Evolutionary conservation across 2,797 vertebrate genomes (phyloP), one percentile per base, ranked within the genome.

Genomic region (Silurus aristotelis): DNA sequence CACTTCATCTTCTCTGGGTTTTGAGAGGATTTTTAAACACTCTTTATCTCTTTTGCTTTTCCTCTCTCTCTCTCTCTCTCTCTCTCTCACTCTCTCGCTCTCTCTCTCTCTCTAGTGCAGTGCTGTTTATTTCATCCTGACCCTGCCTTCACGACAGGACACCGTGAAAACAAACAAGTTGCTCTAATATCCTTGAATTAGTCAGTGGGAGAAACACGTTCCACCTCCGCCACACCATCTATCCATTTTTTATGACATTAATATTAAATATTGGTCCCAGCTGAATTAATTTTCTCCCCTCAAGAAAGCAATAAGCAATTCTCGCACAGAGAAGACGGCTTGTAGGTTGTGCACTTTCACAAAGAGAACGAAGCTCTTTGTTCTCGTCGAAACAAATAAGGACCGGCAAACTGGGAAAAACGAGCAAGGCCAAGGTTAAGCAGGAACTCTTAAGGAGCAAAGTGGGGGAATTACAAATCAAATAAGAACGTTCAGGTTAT

Each of bases 121-220:
- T 88, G 82, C 80, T 88, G 86, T 88, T 89, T 93, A 93, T 94
- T 93, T 90, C 89, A 89, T 88, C 89, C 88, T 89, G 91, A 91
- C 88, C 90, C 90, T 91, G 76, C 85, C 87, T 84, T 89, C 91
- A 87, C 91, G 84, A 85, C 88, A 88, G 86, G 88, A 92, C 88
- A 84, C 75, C 86, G 87, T 87, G 70, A 87, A 84, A 90, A 91
- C 88, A 87, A 87, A 88, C 81, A 80, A 81, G 88, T 91, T 83
- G 87, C 88, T 88, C 87, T 85, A 70, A 38, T 85, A 87, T 87
- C 90, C 88, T 89, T 89, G 80, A 90, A 91, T 91, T 91, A 90
- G 89, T 88, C 88, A 84, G 86, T 90, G 85, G 84, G 80, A 76
- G 87, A 85, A 86, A 78, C 15, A 84, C 60, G 25, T 64, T 71